Evolutionary conservation across 2,113 vertebrate genomes (phyloP).

Genomic region (Vulpes ferrilata): DNA sequence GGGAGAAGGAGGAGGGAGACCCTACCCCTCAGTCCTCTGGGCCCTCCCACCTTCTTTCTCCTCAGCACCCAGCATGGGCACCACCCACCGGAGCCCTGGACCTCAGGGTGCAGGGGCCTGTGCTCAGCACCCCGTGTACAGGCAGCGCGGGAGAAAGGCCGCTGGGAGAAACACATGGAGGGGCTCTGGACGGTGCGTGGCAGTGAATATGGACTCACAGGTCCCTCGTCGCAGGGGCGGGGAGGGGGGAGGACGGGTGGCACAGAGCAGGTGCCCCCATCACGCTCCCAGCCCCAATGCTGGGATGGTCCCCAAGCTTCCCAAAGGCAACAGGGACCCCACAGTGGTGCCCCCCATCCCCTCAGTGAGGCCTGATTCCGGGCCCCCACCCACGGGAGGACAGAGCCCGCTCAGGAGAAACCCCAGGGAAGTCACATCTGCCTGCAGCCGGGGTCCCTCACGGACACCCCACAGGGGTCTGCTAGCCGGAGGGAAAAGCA

Average conservation of each 20-base stretch:
- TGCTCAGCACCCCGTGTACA: neutral
- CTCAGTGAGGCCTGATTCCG: neutral
- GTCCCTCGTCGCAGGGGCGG: neutral
- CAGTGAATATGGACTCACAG: neutral
- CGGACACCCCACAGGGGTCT: no score
- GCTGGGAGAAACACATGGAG: fast-evolving
- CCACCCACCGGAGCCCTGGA: fast-evolving
- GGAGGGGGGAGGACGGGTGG: neutral
- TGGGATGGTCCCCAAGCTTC: neutral
- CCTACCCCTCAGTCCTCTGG: neutral
- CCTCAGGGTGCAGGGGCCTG: neutral
- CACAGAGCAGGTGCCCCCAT: neutral
- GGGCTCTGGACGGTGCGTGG: neutral
- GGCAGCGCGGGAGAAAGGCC: neutral
- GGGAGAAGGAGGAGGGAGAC: neutral
- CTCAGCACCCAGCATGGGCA: fast-evolving
- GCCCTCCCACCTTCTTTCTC: neutral
- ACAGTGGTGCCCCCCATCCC: neutral
- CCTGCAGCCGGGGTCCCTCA: no score
- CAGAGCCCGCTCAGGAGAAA: neutral
- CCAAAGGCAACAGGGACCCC: neutral
- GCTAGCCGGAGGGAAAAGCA: neutral
- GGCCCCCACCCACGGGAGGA: neutral
- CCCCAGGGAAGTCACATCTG: no score
- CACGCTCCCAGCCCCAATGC: neutral